phyloP scores from a whole-genome alignment of 2,113 vertebrate genomes.

The Lagopus leucura region DNA sequence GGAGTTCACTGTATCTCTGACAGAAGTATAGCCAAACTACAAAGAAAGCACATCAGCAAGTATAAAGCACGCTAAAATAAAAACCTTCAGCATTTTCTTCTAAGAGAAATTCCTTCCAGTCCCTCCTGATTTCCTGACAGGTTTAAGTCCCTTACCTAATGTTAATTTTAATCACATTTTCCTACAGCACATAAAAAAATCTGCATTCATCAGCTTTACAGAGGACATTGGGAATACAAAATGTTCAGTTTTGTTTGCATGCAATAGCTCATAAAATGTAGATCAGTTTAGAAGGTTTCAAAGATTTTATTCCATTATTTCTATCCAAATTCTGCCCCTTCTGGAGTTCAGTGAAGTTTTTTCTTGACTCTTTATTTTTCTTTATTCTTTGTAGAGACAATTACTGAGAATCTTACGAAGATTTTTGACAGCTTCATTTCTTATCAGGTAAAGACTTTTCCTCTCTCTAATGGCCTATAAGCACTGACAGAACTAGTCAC shows the following conservation, averaged over 20 bases:
- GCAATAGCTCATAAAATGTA: background rate
- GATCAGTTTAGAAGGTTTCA: background rate
- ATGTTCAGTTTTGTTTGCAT: background rate
- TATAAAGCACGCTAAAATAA: background rate
- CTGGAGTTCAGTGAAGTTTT: background rate
- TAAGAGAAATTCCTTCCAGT: background rate
- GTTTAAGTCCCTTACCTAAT: background rate
- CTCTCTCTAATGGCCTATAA: background rate
- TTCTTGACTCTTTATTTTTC: background rate
- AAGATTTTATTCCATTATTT: background rate
- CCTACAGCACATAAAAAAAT: background rate
- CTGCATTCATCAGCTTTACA: background rate
- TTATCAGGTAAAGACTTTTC: background rate
- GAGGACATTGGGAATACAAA: background rate
- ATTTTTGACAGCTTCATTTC: background rate
- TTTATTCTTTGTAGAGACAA: accelerated
- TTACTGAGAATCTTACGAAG: background rate
- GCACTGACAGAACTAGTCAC: background rate
- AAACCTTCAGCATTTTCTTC: background rate
- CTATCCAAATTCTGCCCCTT: background rate
- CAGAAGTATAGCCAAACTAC: background rate
- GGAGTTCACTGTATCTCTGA: background rate
- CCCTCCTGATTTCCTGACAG: background rate
- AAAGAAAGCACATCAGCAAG: background rate
- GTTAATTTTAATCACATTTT: slow-evolving; percentile 20